Conservation (phyloP, 2,797 vertebrate genomes). For the Pangasius mekongensis region DNA sequence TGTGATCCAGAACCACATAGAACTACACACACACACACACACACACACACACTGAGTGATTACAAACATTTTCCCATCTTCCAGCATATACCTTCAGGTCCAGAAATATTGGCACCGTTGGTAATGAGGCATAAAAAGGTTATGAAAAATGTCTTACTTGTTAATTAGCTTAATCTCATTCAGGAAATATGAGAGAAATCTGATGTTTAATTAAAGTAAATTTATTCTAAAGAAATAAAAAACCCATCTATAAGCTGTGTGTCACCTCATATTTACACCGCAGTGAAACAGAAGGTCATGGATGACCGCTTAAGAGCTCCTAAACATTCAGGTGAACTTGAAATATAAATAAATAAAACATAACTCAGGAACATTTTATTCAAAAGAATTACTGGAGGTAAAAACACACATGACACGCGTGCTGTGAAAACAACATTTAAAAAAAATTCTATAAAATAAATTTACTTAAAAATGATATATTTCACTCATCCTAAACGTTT, state of each 20-base stretch:
- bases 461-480: not conserved
- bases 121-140: not conserved
- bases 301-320: not conserved
- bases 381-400: not conserved
- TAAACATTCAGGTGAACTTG: not conserved
- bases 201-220: not conserved
- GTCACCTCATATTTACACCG: not conserved
- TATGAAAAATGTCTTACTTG: not conserved
- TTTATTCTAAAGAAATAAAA: not conserved
- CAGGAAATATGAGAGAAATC: not conserved
- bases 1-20: slow-evolving; percentile 71
- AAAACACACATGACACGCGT: not conserved
- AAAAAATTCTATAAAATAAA: not conserved
- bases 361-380: not conserved
- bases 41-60: not conserved
- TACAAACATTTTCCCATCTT: not conserved
- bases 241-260: not conserved
- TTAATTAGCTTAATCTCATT: not conserved
- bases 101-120: not conserved
- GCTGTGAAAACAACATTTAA: not conserved
- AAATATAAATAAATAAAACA: not conserved
- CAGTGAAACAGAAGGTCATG: not conserved
- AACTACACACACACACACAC: slow-evolving; percentile 70
- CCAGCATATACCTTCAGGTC: not conserved
- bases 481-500: not conserved